These are phyloP conservation scores for Taxidea taxus DNA, from an alignment of 2,113 vertebrate genomes.

Conservation along the genomic window DNA sequence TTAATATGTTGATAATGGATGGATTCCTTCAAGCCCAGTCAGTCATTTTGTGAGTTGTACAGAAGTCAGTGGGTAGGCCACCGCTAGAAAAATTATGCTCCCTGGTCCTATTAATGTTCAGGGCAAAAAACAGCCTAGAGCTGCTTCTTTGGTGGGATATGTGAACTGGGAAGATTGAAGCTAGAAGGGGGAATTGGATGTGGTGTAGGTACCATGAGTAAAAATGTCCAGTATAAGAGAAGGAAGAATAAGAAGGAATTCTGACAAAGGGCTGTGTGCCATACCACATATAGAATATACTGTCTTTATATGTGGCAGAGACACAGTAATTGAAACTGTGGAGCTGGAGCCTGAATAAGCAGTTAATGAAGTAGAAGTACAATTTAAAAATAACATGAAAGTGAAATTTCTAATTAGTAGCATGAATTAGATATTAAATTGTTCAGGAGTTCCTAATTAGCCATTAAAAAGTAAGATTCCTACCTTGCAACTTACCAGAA, in stretches of 20 bases:
- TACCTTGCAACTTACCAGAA: not conserved
- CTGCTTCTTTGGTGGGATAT: not conserved
- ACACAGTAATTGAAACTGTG: not conserved
- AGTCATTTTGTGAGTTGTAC: not conserved
- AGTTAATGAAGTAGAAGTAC: conserved; percentile 13
- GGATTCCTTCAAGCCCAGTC: not conserved
- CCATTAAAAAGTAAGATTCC: not conserved
- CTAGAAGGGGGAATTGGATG: not conserved
- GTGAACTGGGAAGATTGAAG: not conserved
- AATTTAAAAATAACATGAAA: conserved; percentile 4
- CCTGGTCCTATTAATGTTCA: not conserved
- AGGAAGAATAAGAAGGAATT: not conserved
- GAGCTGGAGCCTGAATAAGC: not conserved
- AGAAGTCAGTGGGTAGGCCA: not conserved
- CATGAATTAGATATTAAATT: conserved; percentile 26
- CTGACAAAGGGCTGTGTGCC: not conserved
- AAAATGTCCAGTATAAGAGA: not conserved
- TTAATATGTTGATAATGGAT: not conserved
- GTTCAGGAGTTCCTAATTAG: conserved; percentile 16
- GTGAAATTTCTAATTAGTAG: conserved; percentile 25
- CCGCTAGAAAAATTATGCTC: not conserved
- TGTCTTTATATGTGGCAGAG: not conserved
- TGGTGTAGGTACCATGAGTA: not conserved
- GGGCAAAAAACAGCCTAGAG: not conserved
- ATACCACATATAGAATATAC: not conserved